A percentile compares a stretch with the other conserved stretches of the same genome.
phyloP scores from a whole-genome alignment of 2,888 invertebrate genomes.

The Scrobipalpa atriplicella region DNA sequence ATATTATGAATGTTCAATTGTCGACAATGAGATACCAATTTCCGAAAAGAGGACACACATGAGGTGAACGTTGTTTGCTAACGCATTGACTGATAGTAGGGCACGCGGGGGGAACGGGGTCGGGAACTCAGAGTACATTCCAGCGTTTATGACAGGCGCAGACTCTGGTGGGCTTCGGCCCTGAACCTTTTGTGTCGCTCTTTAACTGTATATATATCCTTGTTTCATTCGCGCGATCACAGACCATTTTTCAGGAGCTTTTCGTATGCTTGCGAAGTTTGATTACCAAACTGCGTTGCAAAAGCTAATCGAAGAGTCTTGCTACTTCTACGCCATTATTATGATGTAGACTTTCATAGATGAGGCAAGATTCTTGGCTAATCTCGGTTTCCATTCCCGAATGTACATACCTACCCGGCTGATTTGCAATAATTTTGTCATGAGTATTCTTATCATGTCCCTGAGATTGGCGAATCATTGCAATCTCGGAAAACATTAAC shows the following conservation, averaged over 20 bases:
- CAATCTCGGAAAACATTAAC: background rate
- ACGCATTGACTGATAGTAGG: conserved; percentile 58
- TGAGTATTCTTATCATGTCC: conserved; percentile 24
- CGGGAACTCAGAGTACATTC: conserved; percentile 52
- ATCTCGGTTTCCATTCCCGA: background rate
- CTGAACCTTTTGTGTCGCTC: conserved; percentile 46
- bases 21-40: conserved; percentile 34
- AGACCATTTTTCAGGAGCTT: conserved; percentile 41
- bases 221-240: conserved; percentile 46
- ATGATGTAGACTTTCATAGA: conserved; percentile 27
- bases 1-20: conserved; percentile 17
- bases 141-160: conserved; percentile 59
- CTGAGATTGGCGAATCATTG: conserved; percentile 20
- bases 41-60: conserved; percentile 42
- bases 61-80: conserved; percentile 53
- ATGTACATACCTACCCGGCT: background rate
- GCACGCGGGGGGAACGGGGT: conserved; percentile 40
- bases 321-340: background rate
- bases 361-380: conserved; percentile 12
- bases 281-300: conserved; percentile 35
- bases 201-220: conserved; percentile 43
- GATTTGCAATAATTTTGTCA: conserved; percentile 18
- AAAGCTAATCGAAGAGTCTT: background rate
- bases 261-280: conserved; percentile 30
- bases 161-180: conserved; percentile 45